Evolutionary conservation across 1,140 invertebrate species (phyloP).

Genomic region (Drosophila cardini): DNA sequence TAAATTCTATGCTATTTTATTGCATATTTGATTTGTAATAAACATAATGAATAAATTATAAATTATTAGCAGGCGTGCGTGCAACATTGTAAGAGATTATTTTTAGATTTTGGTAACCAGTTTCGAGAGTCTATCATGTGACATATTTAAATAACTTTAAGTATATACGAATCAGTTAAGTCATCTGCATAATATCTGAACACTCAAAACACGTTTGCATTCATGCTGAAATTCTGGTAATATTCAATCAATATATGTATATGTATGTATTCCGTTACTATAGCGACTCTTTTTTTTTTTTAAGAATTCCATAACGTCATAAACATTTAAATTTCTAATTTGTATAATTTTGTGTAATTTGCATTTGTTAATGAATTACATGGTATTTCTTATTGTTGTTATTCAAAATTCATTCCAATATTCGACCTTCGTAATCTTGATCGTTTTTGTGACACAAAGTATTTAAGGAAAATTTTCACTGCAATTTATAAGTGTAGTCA

Average conservation of each 20-base stretch:
- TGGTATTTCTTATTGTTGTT: slow-evolving; percentile 7
- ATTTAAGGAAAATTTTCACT: slow-evolving; percentile 63
- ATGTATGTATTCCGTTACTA: slow-evolving; percentile 21
- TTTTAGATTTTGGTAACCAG: slow-evolving; percentile 30
- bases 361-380: slow-evolving; percentile 6
- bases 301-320: slow-evolving; percentile 9
- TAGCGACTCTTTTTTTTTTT: slow-evolving; percentile 15
- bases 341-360: slow-evolving; percentile 10
- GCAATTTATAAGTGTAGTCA: slow-evolving; percentile 52
- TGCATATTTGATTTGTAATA: slow-evolving; percentile 28
- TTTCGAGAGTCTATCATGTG: slow-evolving; percentile 9
- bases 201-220: slow-evolving; percentile 24
- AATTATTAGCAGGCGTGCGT: slow-evolving; percentile 1
- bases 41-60: slow-evolving; percentile 30
- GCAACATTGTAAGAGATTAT: slow-evolving; percentile 40
- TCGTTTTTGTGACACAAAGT: slow-evolving; percentile 4
- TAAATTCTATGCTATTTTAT: background rate
- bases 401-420: background rate
- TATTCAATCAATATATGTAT: slow-evolving; percentile 1
- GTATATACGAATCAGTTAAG: slow-evolving; percentile 18
- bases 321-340: slow-evolving; percentile 17
- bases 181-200: slow-evolving; percentile 18
- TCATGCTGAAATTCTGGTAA: slow-evolving; percentile 9
- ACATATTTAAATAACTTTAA: slow-evolving; percentile 21
- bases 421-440: slow-evolving; percentile 10